phyloP scores from a whole-genome alignment of 2,797 vertebrate species.

The Micromesistius poutassou region DNA sequence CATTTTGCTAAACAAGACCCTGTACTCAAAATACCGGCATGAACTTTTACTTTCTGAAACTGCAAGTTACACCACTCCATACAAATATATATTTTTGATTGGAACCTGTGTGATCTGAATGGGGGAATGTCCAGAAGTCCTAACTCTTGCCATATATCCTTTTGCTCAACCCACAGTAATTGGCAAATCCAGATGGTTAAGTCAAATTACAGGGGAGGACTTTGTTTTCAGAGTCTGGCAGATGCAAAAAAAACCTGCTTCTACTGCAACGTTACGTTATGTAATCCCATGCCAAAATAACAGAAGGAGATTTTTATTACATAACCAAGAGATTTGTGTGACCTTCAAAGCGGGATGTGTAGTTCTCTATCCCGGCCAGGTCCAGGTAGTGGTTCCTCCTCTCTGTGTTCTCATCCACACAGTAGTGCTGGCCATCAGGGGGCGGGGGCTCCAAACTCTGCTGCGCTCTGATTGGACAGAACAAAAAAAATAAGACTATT shows the following conservation, averaged over 20 bases:
- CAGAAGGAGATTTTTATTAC: neutral
- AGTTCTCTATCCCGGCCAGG: conserved; percentile 84
- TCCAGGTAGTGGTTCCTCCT: conserved; percentile 86
- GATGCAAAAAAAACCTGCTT: neutral
- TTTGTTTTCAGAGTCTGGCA: conserved; percentile 3
- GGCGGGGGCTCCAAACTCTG: conserved; percentile 59
- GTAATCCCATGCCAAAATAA: neutral
- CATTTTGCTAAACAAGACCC: neutral
- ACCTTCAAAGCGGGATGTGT: conserved; percentile 82
- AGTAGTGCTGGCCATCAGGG: conserved; percentile 74
- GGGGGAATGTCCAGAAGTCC: neutral
- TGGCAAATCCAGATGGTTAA: neutral
- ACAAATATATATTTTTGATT: neutral
- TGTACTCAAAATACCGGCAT: neutral
- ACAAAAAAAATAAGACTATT: neutral
- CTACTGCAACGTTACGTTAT: neutral
- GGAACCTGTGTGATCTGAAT: neutral
- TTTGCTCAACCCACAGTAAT: neutral
- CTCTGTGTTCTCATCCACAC: conserved; percentile 85
- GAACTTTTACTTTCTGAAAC: neutral
- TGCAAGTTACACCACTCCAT: neutral
- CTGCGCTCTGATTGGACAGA: conserved; percentile 52
- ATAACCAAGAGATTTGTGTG: conserved; percentile 10
- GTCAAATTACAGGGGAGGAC: neutral
- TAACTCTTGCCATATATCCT: neutral